These are phyloP conservation scores for Thoracochromis brauschi DNA, from an alignment of 2,113 vertebrate genomes.

Conservation along the genomic window DNA sequence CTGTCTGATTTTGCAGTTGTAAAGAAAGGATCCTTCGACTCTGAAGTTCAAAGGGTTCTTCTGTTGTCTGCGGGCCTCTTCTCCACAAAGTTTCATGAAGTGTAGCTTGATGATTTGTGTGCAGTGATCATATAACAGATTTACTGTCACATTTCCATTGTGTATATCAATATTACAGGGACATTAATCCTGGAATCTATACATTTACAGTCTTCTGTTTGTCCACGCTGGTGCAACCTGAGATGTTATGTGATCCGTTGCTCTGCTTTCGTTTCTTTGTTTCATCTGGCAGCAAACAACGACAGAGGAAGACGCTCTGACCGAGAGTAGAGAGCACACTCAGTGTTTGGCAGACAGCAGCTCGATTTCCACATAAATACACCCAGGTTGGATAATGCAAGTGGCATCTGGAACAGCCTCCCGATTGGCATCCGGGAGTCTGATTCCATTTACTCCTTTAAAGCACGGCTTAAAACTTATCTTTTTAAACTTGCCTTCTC, in stretches of 20 bases:
- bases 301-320: neutral
- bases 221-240: neutral
- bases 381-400: constrained; percentile 8
- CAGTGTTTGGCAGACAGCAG: neutral
- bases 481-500: too few species aligned
- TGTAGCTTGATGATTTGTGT: neutral
- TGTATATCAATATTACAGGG: neutral
- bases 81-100: neutral
- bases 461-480: too few species aligned
- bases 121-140: neutral
- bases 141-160: neutral
- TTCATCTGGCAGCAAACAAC: neutral
- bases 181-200: neutral
- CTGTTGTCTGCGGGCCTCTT: neutral
- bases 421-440: too few species aligned
- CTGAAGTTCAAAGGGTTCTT: neutral
- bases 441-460: too few species aligned
- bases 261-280: neutral
- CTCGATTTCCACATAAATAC: constrained; percentile 36
- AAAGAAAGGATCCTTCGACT: neutral
- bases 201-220: neutral
- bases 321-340: neutral
- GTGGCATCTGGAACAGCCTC: too few species aligned
- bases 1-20: neutral
- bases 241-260: neutral